Base-by-base conservation (phyloP, 2,797 vertebrate genomes). In the Takifugu ocellatus region DNA sequence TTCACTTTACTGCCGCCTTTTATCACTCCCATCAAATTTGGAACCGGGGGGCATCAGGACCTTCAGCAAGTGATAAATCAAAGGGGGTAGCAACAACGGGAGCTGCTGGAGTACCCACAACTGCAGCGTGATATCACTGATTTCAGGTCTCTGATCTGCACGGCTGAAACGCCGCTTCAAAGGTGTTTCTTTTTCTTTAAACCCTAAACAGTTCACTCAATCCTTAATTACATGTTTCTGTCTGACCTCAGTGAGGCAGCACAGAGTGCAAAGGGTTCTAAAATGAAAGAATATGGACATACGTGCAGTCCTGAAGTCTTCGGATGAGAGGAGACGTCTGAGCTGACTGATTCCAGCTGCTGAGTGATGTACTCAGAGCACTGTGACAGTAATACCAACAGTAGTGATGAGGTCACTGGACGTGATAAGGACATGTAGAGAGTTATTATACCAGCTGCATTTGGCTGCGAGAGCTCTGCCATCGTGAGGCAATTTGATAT, bases 1-100 rank as follows among this genome's bases (percentile, higher is more conserved):
- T 66, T 78, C 72, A 78, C 76, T 87, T 88, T 85, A 88, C 70
- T 68, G 77, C 59, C 73, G 75, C 67, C 66, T 83, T 88, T 89
- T 87, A 88, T 85, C 78, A 62, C 70, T 60, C 39, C 75, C 81
- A 81, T 89, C 85, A 87, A 81, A 87, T 67, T 61, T 43, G 79
- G 74, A 85, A 73, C 66, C 51, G 46, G 61, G 69, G 71, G 57
- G 70, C 82, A 87, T 83, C 75, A 67, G 58, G 69, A 77, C 48
- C 74, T 51, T 76, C 66, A 74, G 60, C 70, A 70, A 66, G 70
- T 49, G 39, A 79, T 84, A 81, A 87, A 86, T 88, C 82, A 58
- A 56, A 54, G 68, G 49, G 48, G 31, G 53, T 46, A 27, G 33
- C 59, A 63, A 53, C 57, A 54, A 44, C 57, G 15, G 49, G 16